Evolutionary conservation across 2,797 vertebrate genomes (phyloP).

Genomic region (Danio aesculapii): DNA sequence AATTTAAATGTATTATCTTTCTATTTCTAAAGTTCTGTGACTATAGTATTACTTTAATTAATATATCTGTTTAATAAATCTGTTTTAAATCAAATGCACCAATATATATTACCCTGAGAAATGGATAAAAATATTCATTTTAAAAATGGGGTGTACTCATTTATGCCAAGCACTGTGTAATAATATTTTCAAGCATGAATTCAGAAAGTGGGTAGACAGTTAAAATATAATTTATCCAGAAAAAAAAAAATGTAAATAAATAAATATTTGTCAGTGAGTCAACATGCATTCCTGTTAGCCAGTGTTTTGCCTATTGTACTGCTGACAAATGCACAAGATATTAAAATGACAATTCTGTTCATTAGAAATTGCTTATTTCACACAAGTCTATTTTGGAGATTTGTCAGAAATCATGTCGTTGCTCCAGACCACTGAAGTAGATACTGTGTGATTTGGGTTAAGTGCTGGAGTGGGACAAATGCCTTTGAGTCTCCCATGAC

Average conservation of each 20-base stretch:
- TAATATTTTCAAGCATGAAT: no score
- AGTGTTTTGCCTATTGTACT: constrained; percentile 10
- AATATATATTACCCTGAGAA: no score
- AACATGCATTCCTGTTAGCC: background rate
- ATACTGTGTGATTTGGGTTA: constrained; percentile 42
- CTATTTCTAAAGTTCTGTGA: no score
- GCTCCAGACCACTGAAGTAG: constrained; percentile 26
- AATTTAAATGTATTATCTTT: no score
- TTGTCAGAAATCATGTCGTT: background rate
- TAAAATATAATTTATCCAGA: background rate
- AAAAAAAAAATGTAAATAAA: no score
- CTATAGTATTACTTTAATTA: no score
- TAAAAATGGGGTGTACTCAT: no score
- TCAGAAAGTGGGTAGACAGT: no score
- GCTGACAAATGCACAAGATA: background rate
- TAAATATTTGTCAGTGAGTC: background rate
- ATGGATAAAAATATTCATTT: no score
- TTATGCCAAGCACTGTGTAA: no score
- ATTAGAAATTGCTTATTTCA: background rate
- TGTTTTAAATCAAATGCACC: no score
- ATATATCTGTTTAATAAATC: no score
- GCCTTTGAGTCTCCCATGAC: constrained; percentile 38
- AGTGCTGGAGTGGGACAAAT: constrained; percentile 30
- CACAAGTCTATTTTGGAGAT: background rate
- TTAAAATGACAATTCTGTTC: background rate